These are phyloP conservation scores for Pemphigus obesinymphae DNA, from an alignment of 1,140 invertebrate species.

Conservation along the genomic window DNA sequence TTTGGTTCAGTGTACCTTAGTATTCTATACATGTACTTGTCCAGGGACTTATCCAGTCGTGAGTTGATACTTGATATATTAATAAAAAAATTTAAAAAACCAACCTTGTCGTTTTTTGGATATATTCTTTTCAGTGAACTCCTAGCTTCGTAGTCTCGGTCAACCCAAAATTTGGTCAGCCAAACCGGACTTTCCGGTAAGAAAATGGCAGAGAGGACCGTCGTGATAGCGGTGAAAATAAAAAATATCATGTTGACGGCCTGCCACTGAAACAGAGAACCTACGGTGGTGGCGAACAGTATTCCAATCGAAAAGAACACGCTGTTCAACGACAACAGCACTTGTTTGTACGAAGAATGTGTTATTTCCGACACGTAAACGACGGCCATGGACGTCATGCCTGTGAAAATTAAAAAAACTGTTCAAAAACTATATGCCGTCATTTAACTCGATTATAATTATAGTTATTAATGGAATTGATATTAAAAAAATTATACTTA, in stretches of 20 bases:
- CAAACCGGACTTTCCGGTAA: constrained; percentile 60
- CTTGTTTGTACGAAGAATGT: constrained; percentile 54
- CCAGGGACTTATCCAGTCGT: too few relatives aligned
- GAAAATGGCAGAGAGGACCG: constrained; percentile 41
- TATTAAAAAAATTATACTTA: too few relatives aligned
- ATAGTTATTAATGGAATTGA: too few relatives aligned
- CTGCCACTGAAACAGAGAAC: constrained; percentile 53
- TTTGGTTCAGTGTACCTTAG: too few relatives aligned
- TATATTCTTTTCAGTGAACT: neutral
- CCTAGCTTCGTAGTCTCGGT: neutral
- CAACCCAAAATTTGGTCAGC: constrained; percentile 43
- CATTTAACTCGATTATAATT: too few relatives aligned
- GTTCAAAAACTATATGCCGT: neutral
- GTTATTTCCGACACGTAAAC: constrained; percentile 59
- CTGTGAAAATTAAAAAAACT: constrained; percentile 45
- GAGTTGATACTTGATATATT: too few relatives aligned
- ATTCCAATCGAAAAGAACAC: constrained; percentile 53
- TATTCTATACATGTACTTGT: too few relatives aligned
- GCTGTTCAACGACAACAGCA: constrained; percentile 57
- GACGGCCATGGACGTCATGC: constrained; percentile 54
- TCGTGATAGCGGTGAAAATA: constrained; percentile 43
- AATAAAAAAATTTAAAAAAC: too few relatives aligned
- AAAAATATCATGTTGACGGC: constrained; percentile 52
- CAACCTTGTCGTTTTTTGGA: neutral
- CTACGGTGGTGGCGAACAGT: constrained; percentile 51